Evolutionary conservation across 2,797 vertebrate species (phyloP).

Genomic region (Petrocephalus sullivani): DNA sequence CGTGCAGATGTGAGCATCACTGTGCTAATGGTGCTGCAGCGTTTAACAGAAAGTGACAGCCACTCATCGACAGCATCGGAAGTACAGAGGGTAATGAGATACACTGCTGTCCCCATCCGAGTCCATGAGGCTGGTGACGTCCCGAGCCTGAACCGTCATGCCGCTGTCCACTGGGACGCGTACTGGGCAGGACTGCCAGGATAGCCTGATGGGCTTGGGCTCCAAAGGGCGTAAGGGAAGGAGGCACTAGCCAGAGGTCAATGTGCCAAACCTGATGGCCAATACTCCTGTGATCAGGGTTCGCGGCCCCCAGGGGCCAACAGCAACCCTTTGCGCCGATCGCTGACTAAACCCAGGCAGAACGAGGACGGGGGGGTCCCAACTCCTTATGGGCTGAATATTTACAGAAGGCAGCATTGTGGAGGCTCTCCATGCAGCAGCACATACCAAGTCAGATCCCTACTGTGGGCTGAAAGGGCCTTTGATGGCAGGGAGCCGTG

Average conservation of each 20-base stretch:
- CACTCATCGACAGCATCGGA: not conserved
- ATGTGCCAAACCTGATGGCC: conserved; percentile 50
- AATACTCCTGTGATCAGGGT: conserved; percentile 40
- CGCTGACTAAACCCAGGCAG: conserved; percentile 18
- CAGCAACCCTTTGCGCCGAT: conserved; percentile 39
- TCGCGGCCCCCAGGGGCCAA: conserved; percentile 22
- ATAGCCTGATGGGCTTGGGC: conserved; percentile 51
- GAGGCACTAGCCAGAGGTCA: conserved; percentile 32
- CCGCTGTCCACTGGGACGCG: conserved; percentile 14
- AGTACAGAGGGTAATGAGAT: not conserved
- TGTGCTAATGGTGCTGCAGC: not conserved
- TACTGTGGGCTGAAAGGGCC: conserved; percentile 74
- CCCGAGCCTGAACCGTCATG: conserved; percentile 35
- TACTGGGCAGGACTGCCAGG: conserved; percentile 41
- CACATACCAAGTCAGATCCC: conserved; percentile 69
- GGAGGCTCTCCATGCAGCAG: conserved; percentile 56
- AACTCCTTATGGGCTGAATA: conserved; percentile 66
- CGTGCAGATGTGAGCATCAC: not conserved
- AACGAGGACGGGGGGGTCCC: conserved; percentile 44
- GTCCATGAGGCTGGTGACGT: not conserved
- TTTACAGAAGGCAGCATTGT: conserved; percentile 75
- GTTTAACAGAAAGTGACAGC: not conserved
- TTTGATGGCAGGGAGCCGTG: conserved; percentile 77
- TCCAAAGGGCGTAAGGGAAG: conserved; percentile 60
- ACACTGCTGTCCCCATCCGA: not conserved